Conservation (phyloP, 2,888 invertebrate species). For the Mayetiola destructor region DNA sequence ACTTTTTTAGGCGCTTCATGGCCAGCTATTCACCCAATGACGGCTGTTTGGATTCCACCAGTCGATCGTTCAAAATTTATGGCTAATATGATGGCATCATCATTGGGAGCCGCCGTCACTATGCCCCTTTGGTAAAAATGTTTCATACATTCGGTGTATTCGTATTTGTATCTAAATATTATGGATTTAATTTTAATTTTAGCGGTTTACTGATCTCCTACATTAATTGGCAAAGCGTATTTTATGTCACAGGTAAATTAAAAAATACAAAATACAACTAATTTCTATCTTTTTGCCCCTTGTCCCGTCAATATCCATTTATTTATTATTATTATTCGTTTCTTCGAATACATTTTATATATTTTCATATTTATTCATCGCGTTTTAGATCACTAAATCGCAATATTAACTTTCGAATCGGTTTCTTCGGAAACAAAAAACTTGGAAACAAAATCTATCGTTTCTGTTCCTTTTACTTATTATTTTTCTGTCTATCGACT, state of each 20-base stretch:
- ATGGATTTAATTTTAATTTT: too few relatives aligned
- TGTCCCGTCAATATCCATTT: too few relatives aligned
- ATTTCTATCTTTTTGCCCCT: too few relatives aligned
- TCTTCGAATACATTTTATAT: too few relatives aligned
- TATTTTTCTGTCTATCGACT: background rate
- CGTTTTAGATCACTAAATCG: background rate
- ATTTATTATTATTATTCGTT: background rate
- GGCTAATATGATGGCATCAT: conserved; percentile 85
- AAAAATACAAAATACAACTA: background rate
- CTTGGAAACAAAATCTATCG: background rate
- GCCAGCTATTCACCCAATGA: conserved; percentile 88
- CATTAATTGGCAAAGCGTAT: conserved; percentile 78
- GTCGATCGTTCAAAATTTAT: conserved; percentile 86
- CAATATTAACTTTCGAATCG: background rate
- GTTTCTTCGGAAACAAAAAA: background rate
- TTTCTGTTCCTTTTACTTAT: background rate
- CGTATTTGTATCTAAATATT: too few relatives aligned
- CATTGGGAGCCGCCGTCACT: conserved; percentile 79
- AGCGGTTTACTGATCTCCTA: conserved; percentile 66
- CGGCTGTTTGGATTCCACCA: conserved; percentile 88
- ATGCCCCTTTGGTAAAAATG: conserved; percentile 82
- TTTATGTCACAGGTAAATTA: conserved; percentile 61
- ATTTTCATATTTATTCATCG: background rate
- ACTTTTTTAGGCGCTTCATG: conserved; percentile 62
- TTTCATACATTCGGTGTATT: too few relatives aligned